Conservation (phyloP, 2,113 vertebrate species). For the Tapirus terrestris region DNA sequence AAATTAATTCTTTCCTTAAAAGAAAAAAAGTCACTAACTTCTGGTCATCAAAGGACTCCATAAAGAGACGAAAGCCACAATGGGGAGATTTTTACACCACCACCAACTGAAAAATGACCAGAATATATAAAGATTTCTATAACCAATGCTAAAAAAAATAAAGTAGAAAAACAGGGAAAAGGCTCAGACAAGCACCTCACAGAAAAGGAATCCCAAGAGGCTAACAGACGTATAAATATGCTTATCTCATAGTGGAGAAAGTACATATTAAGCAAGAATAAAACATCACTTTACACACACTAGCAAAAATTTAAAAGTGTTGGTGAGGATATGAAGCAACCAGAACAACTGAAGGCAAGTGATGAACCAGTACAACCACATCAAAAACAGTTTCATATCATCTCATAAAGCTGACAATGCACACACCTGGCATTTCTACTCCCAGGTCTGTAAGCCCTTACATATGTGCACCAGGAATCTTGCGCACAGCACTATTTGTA, state of each 20-base stretch:
- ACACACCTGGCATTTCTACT: too few relatives aligned
- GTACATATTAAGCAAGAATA: neutral
- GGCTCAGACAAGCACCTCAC: neutral
- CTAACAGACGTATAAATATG: neutral
- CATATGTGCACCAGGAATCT: fast-evolving
- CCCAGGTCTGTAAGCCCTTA: neutral
- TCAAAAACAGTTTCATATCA: neutral
- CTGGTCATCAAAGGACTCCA: neutral
- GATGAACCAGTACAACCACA: neutral
- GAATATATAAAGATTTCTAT: neutral
- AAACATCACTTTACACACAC: neutral
- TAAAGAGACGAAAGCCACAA: neutral
- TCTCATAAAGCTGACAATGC: neutral
- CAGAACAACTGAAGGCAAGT: neutral
- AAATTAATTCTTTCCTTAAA: too few relatives aligned
- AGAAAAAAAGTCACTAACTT: neutral
- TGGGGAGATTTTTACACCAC: neutral
- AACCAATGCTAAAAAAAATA: neutral
- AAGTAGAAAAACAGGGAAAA: neutral
- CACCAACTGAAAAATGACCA: neutral
- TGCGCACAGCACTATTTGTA: neutral
- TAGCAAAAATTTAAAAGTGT: neutral
- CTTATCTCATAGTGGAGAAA: neutral
- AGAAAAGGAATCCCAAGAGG: neutral
- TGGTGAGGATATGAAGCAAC: neutral